A percentile compares a stretch with the other conserved stretches of the same genome.
phyloP scores from a whole-genome alignment of 2,797 vertebrate genomes.

The Gallinago stenura region DNA sequence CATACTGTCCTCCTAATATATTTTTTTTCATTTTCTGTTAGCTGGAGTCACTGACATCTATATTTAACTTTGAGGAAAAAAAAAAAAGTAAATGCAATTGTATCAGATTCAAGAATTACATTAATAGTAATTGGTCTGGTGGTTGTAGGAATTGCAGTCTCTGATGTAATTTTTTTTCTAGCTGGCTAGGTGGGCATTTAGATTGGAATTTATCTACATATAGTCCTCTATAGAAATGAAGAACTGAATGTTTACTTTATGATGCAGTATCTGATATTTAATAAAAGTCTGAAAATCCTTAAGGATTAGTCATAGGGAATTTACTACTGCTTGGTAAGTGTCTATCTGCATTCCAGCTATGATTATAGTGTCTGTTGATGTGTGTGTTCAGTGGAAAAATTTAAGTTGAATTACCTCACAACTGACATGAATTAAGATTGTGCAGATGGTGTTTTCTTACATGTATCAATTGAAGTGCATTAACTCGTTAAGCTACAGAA shows the following conservation, averaged over 20 bases:
- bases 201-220: not conserved
- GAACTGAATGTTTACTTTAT: not conserved
- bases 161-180: not conserved
- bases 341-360: not conserved
- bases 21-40: not conserved
- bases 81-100: not conserved
- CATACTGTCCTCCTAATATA: not conserved
- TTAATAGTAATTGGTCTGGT: not conserved
- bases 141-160: not conserved
- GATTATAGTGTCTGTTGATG: not conserved
- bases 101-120: not conserved
- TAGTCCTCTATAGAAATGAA: not conserved
- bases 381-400: conserved; percentile 24
- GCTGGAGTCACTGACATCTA: not conserved
- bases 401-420: conserved; percentile 34
- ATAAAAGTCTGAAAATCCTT: not conserved
- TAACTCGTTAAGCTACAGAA: conserved; percentile 3
- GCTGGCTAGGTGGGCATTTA: not conserved
- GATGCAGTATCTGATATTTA: not conserved
- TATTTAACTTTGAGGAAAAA: not conserved
- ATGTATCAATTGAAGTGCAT: not conserved
- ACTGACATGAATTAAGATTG: conserved; percentile 14
- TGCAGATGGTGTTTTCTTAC: conserved; percentile 30
- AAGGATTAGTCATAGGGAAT: not conserved
- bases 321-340: not conserved